Base-by-base conservation (phyloP, 2,888 invertebrate genomes). In the Smittia aterrima region DNA sequence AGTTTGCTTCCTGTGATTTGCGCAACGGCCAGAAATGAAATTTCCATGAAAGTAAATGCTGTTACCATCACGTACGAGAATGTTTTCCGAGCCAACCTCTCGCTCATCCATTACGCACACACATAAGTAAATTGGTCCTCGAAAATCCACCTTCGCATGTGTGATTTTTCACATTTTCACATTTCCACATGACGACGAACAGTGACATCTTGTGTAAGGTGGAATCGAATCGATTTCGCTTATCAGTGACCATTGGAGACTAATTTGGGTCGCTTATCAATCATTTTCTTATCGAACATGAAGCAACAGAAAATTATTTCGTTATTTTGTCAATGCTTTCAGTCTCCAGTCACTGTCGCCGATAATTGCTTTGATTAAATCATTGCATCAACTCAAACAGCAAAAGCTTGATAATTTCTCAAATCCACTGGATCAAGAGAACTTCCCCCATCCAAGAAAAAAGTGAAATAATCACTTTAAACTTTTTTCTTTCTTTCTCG, bases 161-260 rank as follows among this genome's bases (percentile, higher is more conserved):
- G 40, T 66, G 16, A 38, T 66, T 38, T 40, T 27, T 64, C 13
- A 66, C 66, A 66, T 66, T 66, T 66, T 67, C 67, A 41, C 24
- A 7, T 38, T 38, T 16, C 18, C 11, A 16, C 53, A 53, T 53
- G n/a, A n/a, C n/a, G 18, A 25, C 38, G 38, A 11, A 22, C 22
- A 24, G 24, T 41, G 68, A 68, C 68, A 68, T 68, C 68, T 68
- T 32, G 41, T 68, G 68, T 24, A 68, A 68, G 47, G 47, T 68
- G 38, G 47, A 68, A 38, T 38, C 6, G 4, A 38, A 38, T 38
- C 9, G 6, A 38, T 38, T 38, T 4, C 9, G 38, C 38, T 38
- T 38, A 38, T 38, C 38, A 38, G 6, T 38, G 38, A 38, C 38
- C 38, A 38, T 9, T 38, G 38, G 38, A 7, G 4, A 38, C 9